Base-by-base conservation (phyloP, 2,888 invertebrate genomes). In the Polydrusus tereticollis region DNA sequence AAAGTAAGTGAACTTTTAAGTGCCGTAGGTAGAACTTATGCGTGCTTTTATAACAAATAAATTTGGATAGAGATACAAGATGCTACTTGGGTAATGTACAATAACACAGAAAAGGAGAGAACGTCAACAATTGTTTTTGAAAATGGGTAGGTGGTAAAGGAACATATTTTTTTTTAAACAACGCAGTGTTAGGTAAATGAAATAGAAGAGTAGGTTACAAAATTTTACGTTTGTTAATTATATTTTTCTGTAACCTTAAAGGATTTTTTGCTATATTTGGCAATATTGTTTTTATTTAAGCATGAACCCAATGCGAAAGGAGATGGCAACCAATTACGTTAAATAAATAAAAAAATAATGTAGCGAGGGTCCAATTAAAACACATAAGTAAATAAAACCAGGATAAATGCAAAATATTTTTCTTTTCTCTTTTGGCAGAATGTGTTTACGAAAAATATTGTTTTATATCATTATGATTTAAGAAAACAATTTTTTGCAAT, bases 1-100 rank as follows among this genome's bases (percentile, higher is more conserved):
- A 50, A 38, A 33, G 26, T 50, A 21, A 60, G 64, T 55, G 59
- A 64, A 47, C 58, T 18, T 52, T 68, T 47, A 29, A 64, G 84
- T 85, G 84, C 84, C 83, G 83, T 77, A 81, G 82, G 83, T 77
- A 81, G 82, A 65, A 79, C 73, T 79, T 83, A 83, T 84, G 84
- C 84, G 80, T 85, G 84, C 84, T 79, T 77, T 82, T 79, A 81
- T 77, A 80, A 76, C 79, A 79, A 77, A 75, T 78, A 75, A 71
- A 68, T 64, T 55, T 69, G 68, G 43, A 64, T 12, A 64, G 65
- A 41, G 33, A 72, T 75, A 75, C 79, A 80, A 83, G 82, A 84
- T 85, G 84, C 84, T 85, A 85, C 85, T 84, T 84, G 84, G 84
- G 82, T 79, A 71, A 77, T 75, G 72, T 77, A 76, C 66, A 72